Conservation (phyloP, 37 sponge, comb jelly and placozoan species). For the Bolinopsis microptera region DNA sequence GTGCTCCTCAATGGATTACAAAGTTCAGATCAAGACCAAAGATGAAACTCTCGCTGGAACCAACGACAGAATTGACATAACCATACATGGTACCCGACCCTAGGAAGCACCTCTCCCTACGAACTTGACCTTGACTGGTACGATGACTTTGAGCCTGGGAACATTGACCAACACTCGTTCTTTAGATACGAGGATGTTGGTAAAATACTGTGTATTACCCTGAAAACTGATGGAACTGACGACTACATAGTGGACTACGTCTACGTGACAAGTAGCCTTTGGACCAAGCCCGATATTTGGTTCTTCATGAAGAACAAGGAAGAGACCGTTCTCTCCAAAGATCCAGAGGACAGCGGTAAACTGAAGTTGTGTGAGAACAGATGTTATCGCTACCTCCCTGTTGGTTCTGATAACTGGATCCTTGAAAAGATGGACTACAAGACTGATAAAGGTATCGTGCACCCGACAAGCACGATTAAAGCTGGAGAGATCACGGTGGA, state of each 20-base stretch:
- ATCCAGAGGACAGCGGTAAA: not conserved
- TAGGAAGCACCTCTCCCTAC: not conserved
- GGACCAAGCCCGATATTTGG: not conserved
- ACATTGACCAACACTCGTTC: not conserved
- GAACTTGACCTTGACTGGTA: not conserved
- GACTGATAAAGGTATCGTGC: not conserved
- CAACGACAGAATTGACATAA: not conserved
- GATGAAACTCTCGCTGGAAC: not conserved
- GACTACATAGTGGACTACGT: not conserved
- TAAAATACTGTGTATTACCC: not conserved
- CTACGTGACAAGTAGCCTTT: not conserved
- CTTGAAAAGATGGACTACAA: not conserved
- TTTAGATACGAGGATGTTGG: not conserved
- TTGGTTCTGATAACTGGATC: not conserved
- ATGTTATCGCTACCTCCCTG: not conserved
- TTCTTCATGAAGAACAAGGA: not conserved
- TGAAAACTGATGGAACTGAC: not conserved
- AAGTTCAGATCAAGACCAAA: conserved; percentile 71
- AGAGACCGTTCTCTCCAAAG: not conserved
- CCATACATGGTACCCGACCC: not conserved
- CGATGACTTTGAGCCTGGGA: not conserved
- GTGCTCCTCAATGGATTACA: not conserved
- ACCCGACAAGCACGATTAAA: not conserved
- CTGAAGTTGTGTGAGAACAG: not conserved
- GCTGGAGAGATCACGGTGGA: not conserved